phyloP scores from a whole-genome alignment of 2,113 vertebrate genomes.

The Hippocampus mohnikei region DNA sequence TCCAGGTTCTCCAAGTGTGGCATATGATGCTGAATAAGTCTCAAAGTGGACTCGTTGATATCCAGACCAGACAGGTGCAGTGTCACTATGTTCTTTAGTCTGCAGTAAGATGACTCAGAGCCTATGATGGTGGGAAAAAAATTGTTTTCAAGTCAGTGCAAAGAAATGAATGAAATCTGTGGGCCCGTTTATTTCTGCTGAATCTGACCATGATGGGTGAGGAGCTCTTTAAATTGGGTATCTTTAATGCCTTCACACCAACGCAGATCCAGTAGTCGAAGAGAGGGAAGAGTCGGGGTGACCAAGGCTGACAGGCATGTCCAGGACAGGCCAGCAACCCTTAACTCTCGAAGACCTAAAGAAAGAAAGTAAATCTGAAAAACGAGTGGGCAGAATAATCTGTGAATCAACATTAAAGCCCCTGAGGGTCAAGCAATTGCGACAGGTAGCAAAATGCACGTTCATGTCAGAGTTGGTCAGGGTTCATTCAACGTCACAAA shows the following conservation, averaged over 20 bases:
- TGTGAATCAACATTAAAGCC: background rate
- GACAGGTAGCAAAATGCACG: too few species aligned
- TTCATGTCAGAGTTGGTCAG: too few species aligned
- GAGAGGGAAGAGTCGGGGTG: conserved; percentile 85
- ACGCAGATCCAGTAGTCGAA: conserved; percentile 92
- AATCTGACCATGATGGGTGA: conserved; percentile 76
- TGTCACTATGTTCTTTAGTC: conserved; percentile 87
- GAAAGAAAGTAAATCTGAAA: background rate
- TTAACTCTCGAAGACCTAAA: conserved; percentile 89
- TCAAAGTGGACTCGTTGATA: conserved; percentile 85
- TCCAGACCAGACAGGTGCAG: conserved; percentile 92
- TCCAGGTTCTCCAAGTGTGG: conserved; percentile 89
- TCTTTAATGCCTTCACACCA: conserved; percentile 94
- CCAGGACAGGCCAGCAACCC: conserved; percentile 89
- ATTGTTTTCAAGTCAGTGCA: background rate
- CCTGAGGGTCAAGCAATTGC: too few species aligned
- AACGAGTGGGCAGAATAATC: background rate
- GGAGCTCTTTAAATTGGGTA: conserved; percentile 88
- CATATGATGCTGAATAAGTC: conserved; percentile 91
- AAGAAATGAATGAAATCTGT: background rate
- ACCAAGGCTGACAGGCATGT: conserved; percentile 87
- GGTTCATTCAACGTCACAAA: too few species aligned
- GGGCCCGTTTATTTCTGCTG: background rate
- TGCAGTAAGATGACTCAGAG: conserved; percentile 88
- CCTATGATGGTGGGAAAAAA: conserved; percentile 58